Conservation (phyloP, 2,113 vertebrate species). For the Lucifuga dentata region DNA sequence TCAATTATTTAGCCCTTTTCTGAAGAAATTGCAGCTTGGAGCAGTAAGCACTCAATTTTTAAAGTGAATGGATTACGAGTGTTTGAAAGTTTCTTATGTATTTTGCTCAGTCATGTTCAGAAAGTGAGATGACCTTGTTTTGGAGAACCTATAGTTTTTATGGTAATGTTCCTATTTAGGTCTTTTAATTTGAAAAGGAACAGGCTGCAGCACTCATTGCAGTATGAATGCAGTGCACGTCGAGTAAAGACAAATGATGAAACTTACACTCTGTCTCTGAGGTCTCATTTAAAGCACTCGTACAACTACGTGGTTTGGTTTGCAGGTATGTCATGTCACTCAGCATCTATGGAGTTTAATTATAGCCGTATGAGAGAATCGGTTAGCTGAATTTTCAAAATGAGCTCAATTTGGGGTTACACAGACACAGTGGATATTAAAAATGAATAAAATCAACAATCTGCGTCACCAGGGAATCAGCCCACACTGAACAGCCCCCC, state of each 20-base stretch:
- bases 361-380: constrained; percentile 19
- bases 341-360: constrained; percentile 14
- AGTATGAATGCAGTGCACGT: not conserved
- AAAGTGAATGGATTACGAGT: not conserved
- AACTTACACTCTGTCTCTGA: not conserved
- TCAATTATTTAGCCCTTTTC: not conserved
- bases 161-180: constrained; percentile 12
- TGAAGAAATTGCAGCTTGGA: constrained; percentile 8
- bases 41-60: not conserved
- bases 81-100: constrained; percentile 6
- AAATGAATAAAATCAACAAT: constrained; percentile 49
- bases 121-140: constrained; percentile 2
- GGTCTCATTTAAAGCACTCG: not conserved
- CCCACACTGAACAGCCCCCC: not conserved
- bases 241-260: not conserved
- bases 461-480: constrained; percentile 24
- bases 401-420: constrained; percentile 27
- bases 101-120: constrained; percentile 10
- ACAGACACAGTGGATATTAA: constrained; percentile 26
- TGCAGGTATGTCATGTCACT: no score
- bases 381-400: constrained; percentile 32
- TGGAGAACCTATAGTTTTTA: constrained; percentile 1
- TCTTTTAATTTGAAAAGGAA: constrained; percentile 27
- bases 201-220: not conserved
- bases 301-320: no score